Conservation (phyloP, 2,888 invertebrate species). For the Agonopterix subpropinquella region DNA sequence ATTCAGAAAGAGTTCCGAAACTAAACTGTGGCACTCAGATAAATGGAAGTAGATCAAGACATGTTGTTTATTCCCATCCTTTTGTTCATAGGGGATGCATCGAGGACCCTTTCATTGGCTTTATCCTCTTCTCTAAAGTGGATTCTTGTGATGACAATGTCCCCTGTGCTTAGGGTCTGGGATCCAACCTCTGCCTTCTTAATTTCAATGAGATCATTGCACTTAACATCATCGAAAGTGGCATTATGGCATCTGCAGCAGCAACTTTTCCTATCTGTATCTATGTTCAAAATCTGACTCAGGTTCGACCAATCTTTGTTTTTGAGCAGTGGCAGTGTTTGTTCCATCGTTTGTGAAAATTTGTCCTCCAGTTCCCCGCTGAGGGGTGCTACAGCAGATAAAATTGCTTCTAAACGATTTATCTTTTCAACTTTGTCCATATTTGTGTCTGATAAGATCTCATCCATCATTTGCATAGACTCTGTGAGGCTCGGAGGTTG, state of each 20-base stretch:
- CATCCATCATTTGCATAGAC: conserved; percentile 93
- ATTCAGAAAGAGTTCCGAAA: conserved; percentile 49
- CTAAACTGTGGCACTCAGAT: conserved; percentile 63
- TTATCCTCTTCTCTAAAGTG: conserved; percentile 72
- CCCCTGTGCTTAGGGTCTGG: conserved; percentile 93
- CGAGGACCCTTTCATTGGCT: conserved; percentile 58
- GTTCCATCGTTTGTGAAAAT: conserved; percentile 72
- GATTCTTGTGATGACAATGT: conserved; percentile 93
- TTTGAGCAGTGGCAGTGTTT: conserved; percentile 68
- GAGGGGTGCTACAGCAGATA: conserved; percentile 85
- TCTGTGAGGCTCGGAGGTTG: conserved; percentile 90
- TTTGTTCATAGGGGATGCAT: conserved; percentile 62
- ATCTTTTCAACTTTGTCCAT: conserved; percentile 92
- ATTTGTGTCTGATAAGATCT: conserved; percentile 86
- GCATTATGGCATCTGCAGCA: conserved; percentile 75
- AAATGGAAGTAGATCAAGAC: conserved; percentile 65
- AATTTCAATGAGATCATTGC: conserved; percentile 64
- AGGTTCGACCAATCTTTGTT: conserved; percentile 72
- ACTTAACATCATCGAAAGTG: conserved; percentile 52
- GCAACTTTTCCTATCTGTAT: conserved; percentile 65
- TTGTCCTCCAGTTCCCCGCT: conserved; percentile 76
- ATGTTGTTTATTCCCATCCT: conserved; percentile 58
- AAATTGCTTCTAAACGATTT: conserved; percentile 89
- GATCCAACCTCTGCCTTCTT: conserved; percentile 77
- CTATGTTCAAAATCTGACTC: conserved; percentile 66